Evolutionary conservation across 2,888 invertebrate genomes (phyloP).

Genomic region (Conus canariensis): DNA sequence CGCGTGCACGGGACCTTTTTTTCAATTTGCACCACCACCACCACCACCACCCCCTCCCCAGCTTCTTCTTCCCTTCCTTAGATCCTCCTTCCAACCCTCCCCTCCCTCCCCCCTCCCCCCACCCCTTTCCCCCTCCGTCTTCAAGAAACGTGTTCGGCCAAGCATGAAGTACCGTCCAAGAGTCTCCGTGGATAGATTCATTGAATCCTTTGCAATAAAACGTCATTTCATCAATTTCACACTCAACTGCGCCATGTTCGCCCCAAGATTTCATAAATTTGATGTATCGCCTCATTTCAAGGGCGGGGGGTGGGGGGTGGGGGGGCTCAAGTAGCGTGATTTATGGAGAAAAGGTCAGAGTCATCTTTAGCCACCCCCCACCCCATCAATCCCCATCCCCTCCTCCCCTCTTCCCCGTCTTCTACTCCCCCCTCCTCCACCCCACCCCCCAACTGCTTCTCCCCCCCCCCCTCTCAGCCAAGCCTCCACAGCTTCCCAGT

Average conservation of each 20-base stretch:
- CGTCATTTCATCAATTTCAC: conserved; percentile 57
- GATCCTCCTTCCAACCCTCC: background rate
- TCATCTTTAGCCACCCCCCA: conserved; percentile 9
- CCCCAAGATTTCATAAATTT: conserved; percentile 55
- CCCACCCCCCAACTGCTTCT: background rate
- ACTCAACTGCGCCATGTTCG: conserved; percentile 42
- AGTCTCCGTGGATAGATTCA: conserved; percentile 47
- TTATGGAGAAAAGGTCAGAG: conserved; percentile 40
- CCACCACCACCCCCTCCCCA: background rate
- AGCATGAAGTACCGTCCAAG: conserved; percentile 42
- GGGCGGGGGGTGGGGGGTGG: background rate
- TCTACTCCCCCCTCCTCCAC: background rate
- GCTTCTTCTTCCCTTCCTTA: too few relatives aligned
- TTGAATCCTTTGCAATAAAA: conserved; percentile 55
- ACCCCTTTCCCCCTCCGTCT: background rate
- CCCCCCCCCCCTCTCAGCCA: background rate
- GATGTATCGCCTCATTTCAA: conserved; percentile 52
- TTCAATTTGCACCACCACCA: conserved; percentile 40
- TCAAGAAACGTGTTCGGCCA: conserved; percentile 36
- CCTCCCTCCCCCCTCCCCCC: background rate
- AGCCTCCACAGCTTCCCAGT: background rate
- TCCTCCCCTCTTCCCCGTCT: background rate
- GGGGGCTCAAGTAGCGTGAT: conserved; percentile 32
- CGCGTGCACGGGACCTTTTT: conserved; percentile 36
- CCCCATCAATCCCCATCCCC: background rate